These are phyloP conservation scores for Phrynosoma platyrhinos DNA, from an alignment of 2,113 vertebrate species.

Conservation along the genomic window DNA sequence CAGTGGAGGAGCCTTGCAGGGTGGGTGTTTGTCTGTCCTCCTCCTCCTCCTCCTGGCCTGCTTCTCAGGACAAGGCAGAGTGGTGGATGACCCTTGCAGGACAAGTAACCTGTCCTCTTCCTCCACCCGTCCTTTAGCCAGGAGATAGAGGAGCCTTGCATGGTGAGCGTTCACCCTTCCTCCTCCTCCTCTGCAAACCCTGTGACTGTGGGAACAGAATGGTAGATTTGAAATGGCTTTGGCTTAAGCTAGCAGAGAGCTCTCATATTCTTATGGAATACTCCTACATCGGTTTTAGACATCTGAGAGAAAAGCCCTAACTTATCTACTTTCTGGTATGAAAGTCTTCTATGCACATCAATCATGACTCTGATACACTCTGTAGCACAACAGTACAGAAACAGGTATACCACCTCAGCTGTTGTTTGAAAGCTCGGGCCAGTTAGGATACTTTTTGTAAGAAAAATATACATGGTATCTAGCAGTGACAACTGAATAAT, in stretches of 20 bases:
- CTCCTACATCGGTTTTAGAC: background rate
- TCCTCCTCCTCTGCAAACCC: no score
- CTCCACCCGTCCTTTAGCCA: no score
- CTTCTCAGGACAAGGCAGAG: no score
- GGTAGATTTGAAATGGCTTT: background rate
- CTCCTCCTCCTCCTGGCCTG: no score
- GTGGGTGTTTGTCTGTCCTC: no score
- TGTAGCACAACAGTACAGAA: slow-evolving; percentile 1
- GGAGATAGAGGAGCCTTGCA: no score
- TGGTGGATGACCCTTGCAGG: no score
- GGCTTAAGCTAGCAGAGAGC: background rate
- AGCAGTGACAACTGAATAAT: background rate
- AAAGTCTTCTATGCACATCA: background rate
- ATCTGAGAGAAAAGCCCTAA: background rate
- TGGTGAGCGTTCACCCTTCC: no score
- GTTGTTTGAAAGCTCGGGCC: background rate
- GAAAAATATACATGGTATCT: background rate
- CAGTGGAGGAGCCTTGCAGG: no score
- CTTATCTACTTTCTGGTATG: background rate
- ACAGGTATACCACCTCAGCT: background rate
- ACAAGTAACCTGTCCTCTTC: no score
- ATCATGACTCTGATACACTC: background rate
- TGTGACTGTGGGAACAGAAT: background rate
- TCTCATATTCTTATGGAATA: background rate
- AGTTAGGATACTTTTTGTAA: background rate